Evolutionary conservation across 1,140 invertebrate species (phyloP).

Genomic region (Drosophila littoralis): DNA sequence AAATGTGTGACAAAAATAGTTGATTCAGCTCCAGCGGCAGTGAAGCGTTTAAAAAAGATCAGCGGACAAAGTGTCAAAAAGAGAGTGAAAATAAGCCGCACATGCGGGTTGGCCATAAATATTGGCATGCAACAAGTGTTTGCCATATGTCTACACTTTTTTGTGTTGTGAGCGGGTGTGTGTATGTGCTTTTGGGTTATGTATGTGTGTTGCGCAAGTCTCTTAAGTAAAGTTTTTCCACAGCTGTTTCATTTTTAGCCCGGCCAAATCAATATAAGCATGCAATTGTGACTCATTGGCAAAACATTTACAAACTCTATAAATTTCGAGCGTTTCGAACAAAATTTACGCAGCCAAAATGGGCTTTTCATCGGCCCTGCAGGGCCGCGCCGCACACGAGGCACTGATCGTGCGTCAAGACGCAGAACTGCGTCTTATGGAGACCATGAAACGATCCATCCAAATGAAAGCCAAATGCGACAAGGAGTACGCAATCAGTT

Average conservation of each 20-base stretch:
- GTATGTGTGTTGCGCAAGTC: slow-evolving; percentile 47
- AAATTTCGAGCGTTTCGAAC: slow-evolving; percentile 34
- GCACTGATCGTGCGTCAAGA: slow-evolving; percentile 94
- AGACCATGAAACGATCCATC: slow-evolving; percentile 94
- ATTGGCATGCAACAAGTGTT: slow-evolving; percentile 77
- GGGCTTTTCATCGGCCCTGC: slow-evolving; percentile 93
- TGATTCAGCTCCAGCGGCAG: slow-evolving; percentile 20
- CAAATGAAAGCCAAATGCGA: slow-evolving; percentile 94
- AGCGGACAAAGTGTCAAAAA: slow-evolving; percentile 40
- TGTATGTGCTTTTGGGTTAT: slow-evolving; percentile 11
- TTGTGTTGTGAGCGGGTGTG: slow-evolving; percentile 15
- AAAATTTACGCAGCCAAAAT: slow-evolving; percentile 85
- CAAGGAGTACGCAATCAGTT: slow-evolving; percentile 93
- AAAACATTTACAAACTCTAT: slow-evolving; percentile 27
- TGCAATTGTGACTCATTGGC: slow-evolving; percentile 39
- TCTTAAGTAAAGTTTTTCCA: slow-evolving; percentile 36
- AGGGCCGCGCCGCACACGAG: slow-evolving; percentile 93
- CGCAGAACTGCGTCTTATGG: slow-evolving; percentile 94
- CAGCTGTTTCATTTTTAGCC: slow-evolving; percentile 32
- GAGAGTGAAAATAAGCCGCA: slow-evolving; percentile 36
- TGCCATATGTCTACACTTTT: slow-evolving; percentile 57
- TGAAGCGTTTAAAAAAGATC: neutral
- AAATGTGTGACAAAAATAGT: slow-evolving; percentile 45
- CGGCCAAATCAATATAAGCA: slow-evolving; percentile 10
- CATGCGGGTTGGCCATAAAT: slow-evolving; percentile 39